These are phyloP conservation scores for Procambarus virginalis DNA, from an alignment of 1,140 invertebrate genomes.

Conservation along the genomic window DNA sequence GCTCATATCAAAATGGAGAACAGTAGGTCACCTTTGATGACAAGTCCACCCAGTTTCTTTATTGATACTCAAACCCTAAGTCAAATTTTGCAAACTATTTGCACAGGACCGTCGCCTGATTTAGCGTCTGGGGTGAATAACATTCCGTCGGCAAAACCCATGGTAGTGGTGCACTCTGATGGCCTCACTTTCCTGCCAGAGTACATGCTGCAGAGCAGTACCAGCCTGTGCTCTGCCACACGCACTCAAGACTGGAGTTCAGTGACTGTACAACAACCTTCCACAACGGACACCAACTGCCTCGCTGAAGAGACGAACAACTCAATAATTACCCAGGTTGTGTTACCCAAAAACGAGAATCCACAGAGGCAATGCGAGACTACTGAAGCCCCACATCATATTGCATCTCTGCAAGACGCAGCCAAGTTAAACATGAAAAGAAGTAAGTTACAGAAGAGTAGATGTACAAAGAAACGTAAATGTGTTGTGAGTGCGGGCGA, in stretches of 20 bases:
- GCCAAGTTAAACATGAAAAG: neutral
- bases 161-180: neutral
- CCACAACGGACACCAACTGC: too few relatives aligned
- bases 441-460: neutral
- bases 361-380: neutral
- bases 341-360: neutral
- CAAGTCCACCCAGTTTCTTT: neutral
- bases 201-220: neutral
- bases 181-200: neutral
- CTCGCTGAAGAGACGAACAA: neutral
- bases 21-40: neutral
- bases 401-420: neutral
- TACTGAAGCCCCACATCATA: neutral
- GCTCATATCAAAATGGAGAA: neutral
- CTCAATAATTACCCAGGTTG: neutral
- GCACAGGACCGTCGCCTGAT: neutral
- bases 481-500: too few relatives aligned
- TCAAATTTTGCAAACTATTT: neutral
- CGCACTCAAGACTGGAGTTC: neutral
- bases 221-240: neutral
- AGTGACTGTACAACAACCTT: too few relatives aligned
- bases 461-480: neutral
- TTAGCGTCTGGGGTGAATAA: neutral
- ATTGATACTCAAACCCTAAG: neutral
- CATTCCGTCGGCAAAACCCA: neutral